These are phyloP conservation scores for Eptesicus fuscus DNA, from an alignment of 2,113 vertebrate genomes.

Conservation along the genomic window DNA sequence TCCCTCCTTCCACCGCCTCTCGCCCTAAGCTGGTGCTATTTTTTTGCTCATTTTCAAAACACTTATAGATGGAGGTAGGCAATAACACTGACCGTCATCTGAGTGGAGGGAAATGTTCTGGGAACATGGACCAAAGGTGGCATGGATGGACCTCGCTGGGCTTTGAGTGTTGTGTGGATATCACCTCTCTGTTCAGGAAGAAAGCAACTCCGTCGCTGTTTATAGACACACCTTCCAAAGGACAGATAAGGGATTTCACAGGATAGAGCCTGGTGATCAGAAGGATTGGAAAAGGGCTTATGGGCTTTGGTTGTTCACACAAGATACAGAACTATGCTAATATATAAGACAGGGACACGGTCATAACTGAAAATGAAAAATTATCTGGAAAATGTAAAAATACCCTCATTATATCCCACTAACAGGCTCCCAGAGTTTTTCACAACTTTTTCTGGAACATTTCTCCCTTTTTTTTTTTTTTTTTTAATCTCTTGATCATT, in stretches of 20 bases:
- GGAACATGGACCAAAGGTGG: background rate
- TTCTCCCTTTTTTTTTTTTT: background rate
- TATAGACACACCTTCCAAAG: background rate
- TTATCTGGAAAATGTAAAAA: constrained; percentile 8
- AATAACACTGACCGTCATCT: background rate
- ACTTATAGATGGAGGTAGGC: background rate
- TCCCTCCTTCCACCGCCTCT: too few species aligned
- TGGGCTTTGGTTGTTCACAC: background rate
- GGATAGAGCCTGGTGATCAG: background rate
- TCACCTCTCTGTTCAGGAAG: background rate
- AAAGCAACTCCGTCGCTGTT: background rate
- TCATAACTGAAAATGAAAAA: background rate
- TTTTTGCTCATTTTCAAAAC: background rate
- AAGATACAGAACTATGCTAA: background rate
- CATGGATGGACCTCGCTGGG: background rate
- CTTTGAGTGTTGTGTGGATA: background rate
- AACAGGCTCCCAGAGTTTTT: background rate
- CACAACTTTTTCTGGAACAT: background rate
- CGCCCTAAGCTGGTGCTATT: background rate
- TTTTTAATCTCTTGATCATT: background rate
- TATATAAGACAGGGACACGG: background rate
- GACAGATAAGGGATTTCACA: background rate
- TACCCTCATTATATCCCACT: background rate
- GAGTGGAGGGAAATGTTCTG: background rate
- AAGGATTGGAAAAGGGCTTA: background rate